phyloP scores from a whole-genome alignment of 2,888 invertebrate genomes.

The Argyra leucocephala region DNA sequence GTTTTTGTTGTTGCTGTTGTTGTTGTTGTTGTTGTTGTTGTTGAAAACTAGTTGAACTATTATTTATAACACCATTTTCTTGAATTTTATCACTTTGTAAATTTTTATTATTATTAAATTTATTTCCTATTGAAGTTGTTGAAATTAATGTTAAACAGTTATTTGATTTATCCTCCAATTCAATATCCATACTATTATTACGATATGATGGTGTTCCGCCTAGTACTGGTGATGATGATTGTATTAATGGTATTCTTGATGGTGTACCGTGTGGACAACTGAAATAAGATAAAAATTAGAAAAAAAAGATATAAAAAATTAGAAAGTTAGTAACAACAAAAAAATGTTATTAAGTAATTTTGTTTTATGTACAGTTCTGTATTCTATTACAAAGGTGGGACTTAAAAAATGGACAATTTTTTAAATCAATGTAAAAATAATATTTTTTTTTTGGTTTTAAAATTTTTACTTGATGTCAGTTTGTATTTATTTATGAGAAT shows the following conservation, averaged over 20 bases:
- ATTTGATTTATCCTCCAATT: slow-evolving; percentile 11
- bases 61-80: slow-evolving; percentile 19
- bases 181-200: slow-evolving; percentile 19
- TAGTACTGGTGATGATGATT: slow-evolving; percentile 34
- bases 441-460: no score
- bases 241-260: slow-evolving; percentile 64
- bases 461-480: no score
- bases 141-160: neutral
- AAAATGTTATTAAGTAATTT: no score
- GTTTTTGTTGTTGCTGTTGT: slow-evolving; percentile 21
- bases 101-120: slow-evolving; percentile 8
- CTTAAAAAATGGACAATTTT: no score
- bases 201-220: neutral
- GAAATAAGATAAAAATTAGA: slow-evolving; percentile 23
- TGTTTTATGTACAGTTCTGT: no score
- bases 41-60: slow-evolving; percentile 11
- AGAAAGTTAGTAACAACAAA: no score
- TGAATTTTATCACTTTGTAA: slow-evolving; percentile 21
- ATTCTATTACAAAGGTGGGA: no score
- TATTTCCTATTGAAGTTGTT: neutral
- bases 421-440: no score
- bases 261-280: slow-evolving; percentile 59
- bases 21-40: slow-evolving; percentile 23
- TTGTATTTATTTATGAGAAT: no score
- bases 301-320: no score